Evolutionary conservation across 1,140 invertebrate species (phyloP).

Genomic region (Drosophila melanica): DNA sequence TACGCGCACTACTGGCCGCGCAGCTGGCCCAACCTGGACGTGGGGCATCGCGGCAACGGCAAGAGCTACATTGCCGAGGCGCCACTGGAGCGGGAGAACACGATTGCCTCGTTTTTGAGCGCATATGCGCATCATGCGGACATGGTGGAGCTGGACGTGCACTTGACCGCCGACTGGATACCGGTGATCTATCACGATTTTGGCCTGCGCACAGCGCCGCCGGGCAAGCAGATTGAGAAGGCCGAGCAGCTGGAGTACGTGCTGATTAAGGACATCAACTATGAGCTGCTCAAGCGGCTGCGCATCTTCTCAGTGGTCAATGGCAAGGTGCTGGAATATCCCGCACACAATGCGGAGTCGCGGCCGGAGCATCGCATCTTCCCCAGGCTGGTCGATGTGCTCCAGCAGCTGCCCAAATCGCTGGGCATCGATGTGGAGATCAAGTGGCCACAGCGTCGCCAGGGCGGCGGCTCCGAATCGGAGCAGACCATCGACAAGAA

Average conservation of each 20-base stretch:
- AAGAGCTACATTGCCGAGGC: constrained; percentile 87
- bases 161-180: constrained; percentile 95
- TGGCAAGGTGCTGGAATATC: constrained; percentile 73
- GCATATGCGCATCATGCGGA: constrained; percentile 95
- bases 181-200: constrained; percentile 99
- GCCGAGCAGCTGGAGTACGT: constrained; percentile 92
- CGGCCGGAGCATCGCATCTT: constrained; percentile 95
- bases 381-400: constrained; percentile 92
- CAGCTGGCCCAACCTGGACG: constrained; percentile 92
- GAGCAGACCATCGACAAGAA: constrained; percentile 96
- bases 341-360: constrained; percentile 68
- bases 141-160: constrained; percentile 98
- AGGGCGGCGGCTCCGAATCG: constrained; percentile 94
- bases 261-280: constrained; percentile 95
- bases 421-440: constrained; percentile 98
- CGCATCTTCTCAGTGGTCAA: constrained; percentile 86
- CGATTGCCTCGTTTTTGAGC: constrained; percentile 94
- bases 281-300: constrained; percentile 93
- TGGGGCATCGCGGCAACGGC: constrained; percentile 95
- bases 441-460: constrained; percentile 95
- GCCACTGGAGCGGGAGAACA: constrained; percentile 95
- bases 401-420: constrained; percentile 91
- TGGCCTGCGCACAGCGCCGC: constrained; percentile 93
- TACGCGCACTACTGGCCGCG: constrained; percentile 94
- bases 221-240: constrained; percentile 89